Base-by-base conservation (phyloP, 2,797 vertebrate genomes). In the Poliocrania exsul region DNA sequence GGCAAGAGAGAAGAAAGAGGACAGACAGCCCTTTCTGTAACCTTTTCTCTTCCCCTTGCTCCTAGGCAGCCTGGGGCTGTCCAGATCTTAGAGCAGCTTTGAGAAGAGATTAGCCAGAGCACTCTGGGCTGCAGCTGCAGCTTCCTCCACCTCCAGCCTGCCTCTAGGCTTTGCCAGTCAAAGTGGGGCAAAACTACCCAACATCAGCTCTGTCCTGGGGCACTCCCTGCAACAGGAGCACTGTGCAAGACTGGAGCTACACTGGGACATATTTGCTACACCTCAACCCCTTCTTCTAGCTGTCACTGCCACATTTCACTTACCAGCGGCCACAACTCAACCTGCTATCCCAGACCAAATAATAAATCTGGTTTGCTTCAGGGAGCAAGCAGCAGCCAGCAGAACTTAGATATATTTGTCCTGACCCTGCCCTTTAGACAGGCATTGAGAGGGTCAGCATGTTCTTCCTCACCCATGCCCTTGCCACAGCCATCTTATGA, bases 81-180 rank as follows among this genome's bases (percentile, higher is more conserved):
- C 58, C 26, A 9, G 61, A 42, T 66, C 83, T 78, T n/a, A 35
- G 14, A 84, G 38, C 33, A 67, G 50, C 66, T 91, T 62, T 83
- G 51, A 53, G 61, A 65, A 86, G 92, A 95, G 69, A 92, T 94
- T 69, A 91, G 40, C 54, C 89, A 94, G 93, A 91, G 31, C 58
- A 49, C 44, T 58, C 50, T 4, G 6, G 29, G 47, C 26, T 57
- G 71, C 86, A 80, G 56, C 73, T 87, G 61, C 57, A 62, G 38
- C 54, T 81, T 86, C 51, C 50, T 95, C 40, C 37, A 51, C 7
- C 24, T 71, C 25, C 61, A 92, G 75, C 23, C 42, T 86, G 50
- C 31, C 89, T 86, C 26, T 67, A 67, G 79, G 81, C 38, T 58
- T 87, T 88, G 69, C 51, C 77, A 81, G 54, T 5, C 53, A 4